Evolutionary conservation across 2,888 invertebrate species (phyloP).

Genomic region (Candidula unifasciata): DNA sequence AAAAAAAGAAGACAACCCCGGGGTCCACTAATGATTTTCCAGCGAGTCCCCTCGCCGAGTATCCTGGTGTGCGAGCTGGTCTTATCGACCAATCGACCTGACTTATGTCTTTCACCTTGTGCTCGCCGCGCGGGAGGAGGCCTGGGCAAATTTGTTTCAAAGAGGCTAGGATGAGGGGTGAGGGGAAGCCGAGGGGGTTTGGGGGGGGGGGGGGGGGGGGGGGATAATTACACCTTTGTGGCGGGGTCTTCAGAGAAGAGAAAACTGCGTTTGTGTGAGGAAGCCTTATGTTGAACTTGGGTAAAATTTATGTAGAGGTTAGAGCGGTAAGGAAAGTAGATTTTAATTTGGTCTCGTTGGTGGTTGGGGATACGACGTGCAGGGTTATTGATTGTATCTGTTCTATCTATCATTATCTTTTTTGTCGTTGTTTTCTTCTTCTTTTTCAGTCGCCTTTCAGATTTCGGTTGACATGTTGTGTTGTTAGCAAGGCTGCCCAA

Average conservation of each 20-base stretch:
- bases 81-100: slow-evolving; percentile 34
- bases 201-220: background rate
- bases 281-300: background rate
- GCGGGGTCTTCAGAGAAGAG: background rate
- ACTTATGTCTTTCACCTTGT: background rate
- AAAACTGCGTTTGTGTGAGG: background rate
- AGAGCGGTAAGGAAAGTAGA: too few species aligned
- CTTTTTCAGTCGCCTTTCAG: too few species aligned
- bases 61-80: background rate
- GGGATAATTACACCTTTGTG: background rate
- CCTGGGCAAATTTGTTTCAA: background rate
- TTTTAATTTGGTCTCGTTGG: too few species aligned
- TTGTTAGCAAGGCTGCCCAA: too few species aligned
- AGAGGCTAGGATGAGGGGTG: background rate
- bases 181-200: background rate
- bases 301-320: too few species aligned
- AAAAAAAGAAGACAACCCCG: background rate
- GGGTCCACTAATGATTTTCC: slow-evolving; percentile 40
- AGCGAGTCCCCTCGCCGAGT: slow-evolving; percentile 13
- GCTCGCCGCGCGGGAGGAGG: background rate
- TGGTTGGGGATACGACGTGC: too few species aligned
- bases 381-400: too few species aligned
- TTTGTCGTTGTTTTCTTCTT: too few species aligned
- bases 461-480: too few species aligned
- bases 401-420: too few species aligned